Conservation (phyloP, 2,888 invertebrate species). For the Euproctis similis region DNA sequence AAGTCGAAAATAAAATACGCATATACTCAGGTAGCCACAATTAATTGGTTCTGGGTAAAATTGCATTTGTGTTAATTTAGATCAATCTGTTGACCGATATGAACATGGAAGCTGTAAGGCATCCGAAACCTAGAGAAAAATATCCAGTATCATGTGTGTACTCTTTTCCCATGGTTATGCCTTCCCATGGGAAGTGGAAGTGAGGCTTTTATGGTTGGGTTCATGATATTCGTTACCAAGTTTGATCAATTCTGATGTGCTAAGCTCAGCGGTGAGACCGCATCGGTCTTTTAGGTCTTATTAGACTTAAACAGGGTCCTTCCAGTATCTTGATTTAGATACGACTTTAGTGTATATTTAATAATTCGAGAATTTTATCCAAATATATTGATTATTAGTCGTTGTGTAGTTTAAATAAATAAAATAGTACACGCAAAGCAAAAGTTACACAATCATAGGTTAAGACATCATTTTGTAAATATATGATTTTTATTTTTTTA, state of each 20-base stretch:
- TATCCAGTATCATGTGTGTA: too few relatives aligned
- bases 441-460: constrained; percentile 23
- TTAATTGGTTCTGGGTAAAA: too few relatives aligned
- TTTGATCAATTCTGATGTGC: constrained; percentile 41
- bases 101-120: too few relatives aligned
- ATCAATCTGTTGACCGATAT: too few relatives aligned
- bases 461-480: constrained; percentile 35
- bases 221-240: constrained; percentile 50
- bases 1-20: too few relatives aligned
- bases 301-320: constrained; percentile 62
- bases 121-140: too few relatives aligned
- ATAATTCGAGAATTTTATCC: constrained; percentile 51
- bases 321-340: constrained; percentile 46
- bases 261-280: constrained; percentile 50
- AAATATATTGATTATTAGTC: constrained; percentile 57
- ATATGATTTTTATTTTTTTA: constrained; percentile 24
- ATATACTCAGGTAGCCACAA: too few relatives aligned
- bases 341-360: constrained; percentile 24
- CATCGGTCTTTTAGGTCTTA: constrained; percentile 36
- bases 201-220: too few relatives aligned
- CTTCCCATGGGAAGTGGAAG: too few relatives aligned
- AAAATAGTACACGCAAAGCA: constrained; percentile 37
- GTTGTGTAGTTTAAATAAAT: too few relatives aligned
- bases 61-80: too few relatives aligned
- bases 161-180: too few relatives aligned